A percentile compares a stretch with the other conserved stretches of the same genome.
phyloP scores from a whole-genome alignment of 2,113 vertebrate genomes.

The Alosa alosa region DNA sequence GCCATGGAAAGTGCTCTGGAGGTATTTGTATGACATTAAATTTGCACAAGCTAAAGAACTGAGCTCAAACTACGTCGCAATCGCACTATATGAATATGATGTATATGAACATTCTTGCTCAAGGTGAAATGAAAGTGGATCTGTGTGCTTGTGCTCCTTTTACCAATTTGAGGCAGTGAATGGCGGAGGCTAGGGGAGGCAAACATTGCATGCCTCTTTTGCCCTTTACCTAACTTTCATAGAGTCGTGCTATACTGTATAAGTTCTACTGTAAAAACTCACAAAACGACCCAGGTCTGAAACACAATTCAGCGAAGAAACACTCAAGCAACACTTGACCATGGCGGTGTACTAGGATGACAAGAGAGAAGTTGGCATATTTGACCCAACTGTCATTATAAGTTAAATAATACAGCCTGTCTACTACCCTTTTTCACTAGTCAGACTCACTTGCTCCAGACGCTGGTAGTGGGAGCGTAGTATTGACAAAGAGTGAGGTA shows the following conservation, averaged over 20 bases:
- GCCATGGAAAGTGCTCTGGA: too few relatives aligned
- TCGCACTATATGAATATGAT: too few relatives aligned
- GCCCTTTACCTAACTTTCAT: background rate
- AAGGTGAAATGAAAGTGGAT: background rate
- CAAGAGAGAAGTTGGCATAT: background rate
- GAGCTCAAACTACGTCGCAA: too few relatives aligned
- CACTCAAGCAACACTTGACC: background rate
- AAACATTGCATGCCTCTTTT: background rate
- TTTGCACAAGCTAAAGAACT: too few relatives aligned
- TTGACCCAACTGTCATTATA: background rate
- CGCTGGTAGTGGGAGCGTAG: background rate
- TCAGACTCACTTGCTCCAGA: background rate
- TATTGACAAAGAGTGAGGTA: constrained; percentile 21
- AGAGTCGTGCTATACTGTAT: background rate
- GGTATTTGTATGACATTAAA: too few relatives aligned
- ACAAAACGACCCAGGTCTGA: background rate
- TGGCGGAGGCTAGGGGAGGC: background rate
- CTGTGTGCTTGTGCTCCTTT: background rate
- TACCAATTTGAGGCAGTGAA: background rate
- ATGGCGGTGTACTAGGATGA: background rate
- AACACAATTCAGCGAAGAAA: background rate
- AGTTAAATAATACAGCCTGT: background rate
- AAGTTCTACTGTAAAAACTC: background rate
- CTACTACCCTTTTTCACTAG: background rate
- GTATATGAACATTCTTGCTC: background rate